Evolutionary conservation across 92 coral and sea anemone species (phyloP).

Genomic region (Zoanthus sociatus): DNA sequence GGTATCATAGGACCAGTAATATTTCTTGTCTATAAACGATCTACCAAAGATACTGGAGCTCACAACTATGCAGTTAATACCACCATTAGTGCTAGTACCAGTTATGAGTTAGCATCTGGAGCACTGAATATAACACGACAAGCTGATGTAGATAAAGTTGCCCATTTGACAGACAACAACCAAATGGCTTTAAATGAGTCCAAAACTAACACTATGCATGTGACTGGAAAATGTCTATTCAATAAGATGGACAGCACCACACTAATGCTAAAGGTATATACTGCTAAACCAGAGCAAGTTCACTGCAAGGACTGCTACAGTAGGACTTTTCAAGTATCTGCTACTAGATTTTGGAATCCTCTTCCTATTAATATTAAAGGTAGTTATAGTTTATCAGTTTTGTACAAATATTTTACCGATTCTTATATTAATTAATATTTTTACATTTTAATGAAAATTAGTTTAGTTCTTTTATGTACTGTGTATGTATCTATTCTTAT

Average conservation of each 20-base stretch:
- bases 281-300: conserved; percentile 13
- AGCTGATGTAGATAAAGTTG: conserved; percentile 34
- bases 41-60: conserved; percentile 25
- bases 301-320: conserved; percentile 28
- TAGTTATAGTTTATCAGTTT: too few relatives aligned
- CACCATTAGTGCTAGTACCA: conserved; percentile 32
- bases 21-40: conserved; percentile 47
- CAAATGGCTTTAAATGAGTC: conserved; percentile 23
- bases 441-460: too few relatives aligned
- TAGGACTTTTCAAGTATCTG: too few relatives aligned
- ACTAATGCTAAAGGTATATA: not conserved
- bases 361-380: too few relatives aligned
- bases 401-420: too few relatives aligned
- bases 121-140: conserved; percentile 38
- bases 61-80: conserved; percentile 65
- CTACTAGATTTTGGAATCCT: too few relatives aligned
- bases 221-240: conserved; percentile 41
- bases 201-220: conserved; percentile 36
- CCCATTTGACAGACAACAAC: conserved; percentile 32
- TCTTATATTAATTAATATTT: too few relatives aligned
- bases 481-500: not conserved
- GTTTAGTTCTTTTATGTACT: too few relatives aligned
- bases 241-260: conserved; percentile 52
- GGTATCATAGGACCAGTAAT: conserved; percentile 52
- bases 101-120: conserved; percentile 48